These are phyloP conservation scores for Forbesichthys agassizii DNA, from an alignment of 2,113 vertebrate species.

Conservation along the genomic window DNA sequence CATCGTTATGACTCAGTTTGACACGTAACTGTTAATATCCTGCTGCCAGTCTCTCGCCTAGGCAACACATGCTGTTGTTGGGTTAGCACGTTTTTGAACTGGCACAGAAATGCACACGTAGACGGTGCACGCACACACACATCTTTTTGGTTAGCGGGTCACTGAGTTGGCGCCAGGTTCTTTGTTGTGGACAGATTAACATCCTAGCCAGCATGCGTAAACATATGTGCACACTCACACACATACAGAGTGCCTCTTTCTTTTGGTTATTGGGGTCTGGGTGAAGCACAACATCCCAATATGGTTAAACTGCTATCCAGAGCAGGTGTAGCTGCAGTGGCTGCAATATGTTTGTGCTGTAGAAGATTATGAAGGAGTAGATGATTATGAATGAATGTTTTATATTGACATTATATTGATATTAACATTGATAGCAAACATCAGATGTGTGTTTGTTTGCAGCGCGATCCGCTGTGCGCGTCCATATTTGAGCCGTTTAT, in stretches of 20 bases:
- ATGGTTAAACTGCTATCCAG: conserved; percentile 19
- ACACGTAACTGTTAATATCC: conserved; percentile 35
- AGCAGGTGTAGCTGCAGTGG: conserved; percentile 10
- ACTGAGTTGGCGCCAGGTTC: not conserved
- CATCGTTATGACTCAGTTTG: conserved; percentile 31
- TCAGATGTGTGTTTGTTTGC: too few species aligned
- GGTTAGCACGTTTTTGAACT: conserved; percentile 17
- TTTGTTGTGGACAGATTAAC: not conserved
- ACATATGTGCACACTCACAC: not conserved
- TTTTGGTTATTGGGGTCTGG: conserved; percentile 30
- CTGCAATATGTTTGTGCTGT: too few species aligned
- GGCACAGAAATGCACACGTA: not conserved
- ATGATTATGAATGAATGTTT: too few species aligned
- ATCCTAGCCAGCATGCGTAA: not conserved
- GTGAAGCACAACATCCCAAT: not conserved
- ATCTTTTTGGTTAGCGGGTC: not conserved
- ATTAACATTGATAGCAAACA: too few species aligned
- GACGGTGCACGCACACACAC: not conserved
- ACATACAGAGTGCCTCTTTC: conserved; percentile 18
- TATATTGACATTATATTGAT: too few species aligned
- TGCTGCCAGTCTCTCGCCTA: conserved; percentile 30
- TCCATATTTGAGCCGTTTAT: too few species aligned
- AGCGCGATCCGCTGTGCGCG: too few species aligned
- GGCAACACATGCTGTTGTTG: conserved; percentile 38
- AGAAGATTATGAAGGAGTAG: too few species aligned